Conservation (phyloP, 1,140 invertebrate genomes). For the Drosophila navojoa region DNA sequence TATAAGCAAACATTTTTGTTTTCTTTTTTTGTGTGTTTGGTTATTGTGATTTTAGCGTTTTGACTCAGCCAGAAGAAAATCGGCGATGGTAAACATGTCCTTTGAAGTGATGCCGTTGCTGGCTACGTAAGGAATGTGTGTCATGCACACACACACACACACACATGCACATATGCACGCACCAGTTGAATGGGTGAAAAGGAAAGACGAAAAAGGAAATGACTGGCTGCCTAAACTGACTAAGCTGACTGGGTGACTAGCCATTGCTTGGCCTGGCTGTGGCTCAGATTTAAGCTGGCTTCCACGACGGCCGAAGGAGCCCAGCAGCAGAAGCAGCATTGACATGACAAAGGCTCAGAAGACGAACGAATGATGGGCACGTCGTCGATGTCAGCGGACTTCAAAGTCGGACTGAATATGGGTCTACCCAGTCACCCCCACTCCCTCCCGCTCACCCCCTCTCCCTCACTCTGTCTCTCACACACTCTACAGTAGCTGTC, state of each 20-base stretch:
- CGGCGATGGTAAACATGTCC: conserved; percentile 43
- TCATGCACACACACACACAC: conserved; percentile 52
- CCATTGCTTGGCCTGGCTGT: not conserved
- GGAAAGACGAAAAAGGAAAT: conserved; percentile 66
- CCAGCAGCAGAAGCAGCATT: conserved; percentile 3
- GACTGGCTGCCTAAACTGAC: conserved; percentile 44
- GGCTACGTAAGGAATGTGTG: conserved; percentile 61
- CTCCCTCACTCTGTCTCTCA: too few relatives aligned
- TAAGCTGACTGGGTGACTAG: conserved; percentile 9
- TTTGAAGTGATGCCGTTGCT: conserved; percentile 70
- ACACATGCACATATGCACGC: conserved; percentile 36
- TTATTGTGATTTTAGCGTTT: conserved; percentile 29
- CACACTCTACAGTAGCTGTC: conserved; percentile 68
- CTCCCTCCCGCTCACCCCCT: not conserved
- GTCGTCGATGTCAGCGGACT: conserved; percentile 48
- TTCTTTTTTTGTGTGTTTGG: not conserved
- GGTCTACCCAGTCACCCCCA: conserved; percentile 27
- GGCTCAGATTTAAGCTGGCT: conserved; percentile 41
- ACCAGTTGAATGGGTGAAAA: conserved; percentile 35
- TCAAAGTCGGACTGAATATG: conserved; percentile 63
- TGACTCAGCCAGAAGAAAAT: conserved; percentile 15
- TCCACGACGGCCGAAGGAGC: conserved; percentile 3
- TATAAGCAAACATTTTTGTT: conserved; percentile 1
- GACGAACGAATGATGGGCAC: conserved; percentile 42
- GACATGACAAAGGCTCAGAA: conserved; percentile 49